Evolutionary conservation across 2,113 vertebrate genomes (phyloP).

Genomic region (Bubo scandiacus): DNA sequence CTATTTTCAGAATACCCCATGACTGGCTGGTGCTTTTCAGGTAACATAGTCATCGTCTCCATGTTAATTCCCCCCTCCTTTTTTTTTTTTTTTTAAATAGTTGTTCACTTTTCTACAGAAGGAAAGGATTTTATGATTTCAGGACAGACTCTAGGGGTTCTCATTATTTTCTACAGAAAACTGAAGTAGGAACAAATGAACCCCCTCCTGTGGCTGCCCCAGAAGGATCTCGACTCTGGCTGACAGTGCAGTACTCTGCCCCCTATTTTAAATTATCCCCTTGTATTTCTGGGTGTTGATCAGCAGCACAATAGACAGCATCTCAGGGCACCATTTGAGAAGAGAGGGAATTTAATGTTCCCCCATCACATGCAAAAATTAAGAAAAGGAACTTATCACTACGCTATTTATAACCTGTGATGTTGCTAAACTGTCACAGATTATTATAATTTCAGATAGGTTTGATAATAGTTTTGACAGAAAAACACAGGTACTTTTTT

Average conservation of each 20-base stretch:
- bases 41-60: not conserved
- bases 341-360: not conserved
- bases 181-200: not conserved
- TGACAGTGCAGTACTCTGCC: not conserved
- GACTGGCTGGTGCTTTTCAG: not conserved
- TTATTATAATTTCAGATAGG: conserved; percentile 29
- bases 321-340: not conserved
- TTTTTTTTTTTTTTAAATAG: not conserved
- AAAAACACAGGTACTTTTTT: conserved; percentile 26
- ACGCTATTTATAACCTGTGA: not conserved
- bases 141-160: not conserved
- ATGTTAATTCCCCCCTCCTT: not conserved
- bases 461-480: conserved; percentile 40
- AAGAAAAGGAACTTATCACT: not conserved
- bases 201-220: not conserved
- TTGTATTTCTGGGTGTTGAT: not conserved
- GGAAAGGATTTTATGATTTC: not conserved
- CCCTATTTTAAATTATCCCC: not conserved
- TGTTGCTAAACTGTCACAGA: conserved; percentile 18
- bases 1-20: not conserved
- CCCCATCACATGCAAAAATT: not conserved
- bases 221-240: not conserved
- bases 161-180: conserved; percentile 28
- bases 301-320: not conserved
- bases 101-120: not conserved